Conservation (phyloP, 2,888 invertebrate genomes). For the Pyrrhia umbra region DNA sequence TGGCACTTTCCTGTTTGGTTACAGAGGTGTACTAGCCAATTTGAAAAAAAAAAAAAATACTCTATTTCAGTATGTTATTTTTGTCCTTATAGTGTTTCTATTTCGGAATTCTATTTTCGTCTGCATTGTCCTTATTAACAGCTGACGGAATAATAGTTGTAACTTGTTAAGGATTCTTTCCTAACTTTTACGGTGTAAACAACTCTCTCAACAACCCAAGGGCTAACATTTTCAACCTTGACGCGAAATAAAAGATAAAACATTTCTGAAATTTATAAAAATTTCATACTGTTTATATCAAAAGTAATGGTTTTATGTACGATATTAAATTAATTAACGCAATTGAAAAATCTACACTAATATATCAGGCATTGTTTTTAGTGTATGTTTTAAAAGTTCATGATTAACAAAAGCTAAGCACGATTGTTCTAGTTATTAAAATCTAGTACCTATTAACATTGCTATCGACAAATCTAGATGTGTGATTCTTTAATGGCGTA, state of each 20-base stretch:
- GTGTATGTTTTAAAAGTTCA: too few relatives aligned
- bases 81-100: not conserved
- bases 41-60: not conserved
- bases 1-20: constrained; percentile 23
- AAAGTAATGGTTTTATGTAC: too few relatives aligned
- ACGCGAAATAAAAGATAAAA: not conserved
- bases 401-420: too few relatives aligned
- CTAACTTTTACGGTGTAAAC: constrained; percentile 22
- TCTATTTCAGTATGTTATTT: not conserved
- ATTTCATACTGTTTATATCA: too few relatives aligned
- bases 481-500: too few relatives aligned
- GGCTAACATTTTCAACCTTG: not conserved
- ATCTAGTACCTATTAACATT: too few relatives aligned
- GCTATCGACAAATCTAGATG: too few relatives aligned
- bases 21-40: constrained; percentile 10
- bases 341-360: too few relatives aligned
- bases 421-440: too few relatives aligned
- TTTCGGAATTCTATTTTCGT: constrained; percentile 34
- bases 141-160: constrained; percentile 2
- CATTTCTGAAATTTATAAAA: not conserved
- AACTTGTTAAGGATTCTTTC: constrained; percentile 19
- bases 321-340: too few relatives aligned
- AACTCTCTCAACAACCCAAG: not conserved
- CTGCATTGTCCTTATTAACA: constrained; percentile 15
- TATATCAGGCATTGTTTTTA: too few relatives aligned